These are phyloP conservation scores for Platysteira castanea DNA, from an alignment of 2,113 vertebrate genomes.

Conservation along the genomic window DNA sequence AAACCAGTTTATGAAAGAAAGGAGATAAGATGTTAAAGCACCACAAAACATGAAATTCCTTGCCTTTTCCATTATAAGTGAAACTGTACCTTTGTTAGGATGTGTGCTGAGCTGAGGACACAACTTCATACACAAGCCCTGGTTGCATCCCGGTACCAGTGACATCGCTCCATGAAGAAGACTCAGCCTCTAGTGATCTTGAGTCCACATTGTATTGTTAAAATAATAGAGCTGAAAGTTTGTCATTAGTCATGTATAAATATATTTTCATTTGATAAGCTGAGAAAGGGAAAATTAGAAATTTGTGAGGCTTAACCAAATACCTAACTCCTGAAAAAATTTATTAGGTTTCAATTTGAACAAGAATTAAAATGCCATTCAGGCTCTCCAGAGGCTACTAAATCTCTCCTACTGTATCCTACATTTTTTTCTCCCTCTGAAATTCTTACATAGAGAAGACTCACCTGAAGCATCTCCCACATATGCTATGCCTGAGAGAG, in stretches of 20 bases:
- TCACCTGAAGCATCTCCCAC: neutral
- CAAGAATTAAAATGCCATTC: neutral
- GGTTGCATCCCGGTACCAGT: neutral
- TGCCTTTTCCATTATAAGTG: neutral
- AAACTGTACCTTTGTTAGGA: neutral
- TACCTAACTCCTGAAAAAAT: neutral
- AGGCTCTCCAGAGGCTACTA: neutral
- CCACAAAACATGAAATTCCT: neutral
- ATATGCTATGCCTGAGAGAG: neutral
- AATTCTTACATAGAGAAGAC: neutral
- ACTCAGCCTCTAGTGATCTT: neutral
- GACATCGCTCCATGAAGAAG: neutral
- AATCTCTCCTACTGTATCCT: neutral
- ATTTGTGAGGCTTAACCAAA: conserved; percentile 15
- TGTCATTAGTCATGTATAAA: neutral
- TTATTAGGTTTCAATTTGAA: neutral
- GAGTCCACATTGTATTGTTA: neutral
- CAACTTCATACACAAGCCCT: neutral
- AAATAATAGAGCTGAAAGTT: neutral
- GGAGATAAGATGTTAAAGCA: neutral
- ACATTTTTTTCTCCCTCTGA: neutral
- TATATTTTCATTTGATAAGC: neutral
- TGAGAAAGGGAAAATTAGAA: neutral
- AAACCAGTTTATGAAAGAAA: neutral
- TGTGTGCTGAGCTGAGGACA: fast-evolving